A percentile compares a stretch with the other conserved stretches of the same genome.
These are phyloP conservation scores for Peromyscus maniculatus DNA, from an alignment of 2,113 vertebrate species.

Conservation along the genomic window DNA sequence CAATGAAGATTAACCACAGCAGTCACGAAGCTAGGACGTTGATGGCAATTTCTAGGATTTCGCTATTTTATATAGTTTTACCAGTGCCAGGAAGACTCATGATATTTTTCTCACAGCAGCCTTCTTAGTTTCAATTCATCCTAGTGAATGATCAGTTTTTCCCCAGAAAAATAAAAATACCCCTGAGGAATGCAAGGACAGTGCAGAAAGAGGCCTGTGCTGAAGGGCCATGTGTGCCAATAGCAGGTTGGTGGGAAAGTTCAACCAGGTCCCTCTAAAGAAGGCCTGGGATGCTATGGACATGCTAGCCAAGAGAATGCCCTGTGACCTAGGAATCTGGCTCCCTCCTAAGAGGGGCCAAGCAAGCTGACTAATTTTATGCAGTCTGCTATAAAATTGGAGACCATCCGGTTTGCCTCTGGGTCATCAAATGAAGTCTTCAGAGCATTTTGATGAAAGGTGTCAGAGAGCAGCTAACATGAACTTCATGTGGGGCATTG, in stretches of 20 bases:
- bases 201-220: not conserved
- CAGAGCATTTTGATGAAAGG: conserved; percentile 27
- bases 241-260: not conserved
- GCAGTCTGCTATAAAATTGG: conserved; percentile 16
- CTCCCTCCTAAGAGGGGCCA: not conserved
- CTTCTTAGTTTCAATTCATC: not conserved
- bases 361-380: conserved; percentile 49
- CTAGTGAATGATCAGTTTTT: not conserved
- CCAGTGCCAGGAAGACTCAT: not conserved
- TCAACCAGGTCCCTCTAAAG: not conserved
- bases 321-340: not conserved
- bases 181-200: not conserved
- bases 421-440: conserved; percentile 63
- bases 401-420: conserved; percentile 33
- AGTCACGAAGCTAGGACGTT: not conserved
- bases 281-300: not conserved
- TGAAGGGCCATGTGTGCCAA: not conserved
- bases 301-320: not conserved
- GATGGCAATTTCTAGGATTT: not conserved
- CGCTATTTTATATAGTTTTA: not conserved
- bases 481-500: not conserved
- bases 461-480: conserved; percentile 46
- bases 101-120: not conserved
- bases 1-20: not conserved
- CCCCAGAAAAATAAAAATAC: conserved; percentile 50